Base-by-base conservation (phyloP, 2,797 vertebrate genomes). In the Eremophila alpestris region DNA sequence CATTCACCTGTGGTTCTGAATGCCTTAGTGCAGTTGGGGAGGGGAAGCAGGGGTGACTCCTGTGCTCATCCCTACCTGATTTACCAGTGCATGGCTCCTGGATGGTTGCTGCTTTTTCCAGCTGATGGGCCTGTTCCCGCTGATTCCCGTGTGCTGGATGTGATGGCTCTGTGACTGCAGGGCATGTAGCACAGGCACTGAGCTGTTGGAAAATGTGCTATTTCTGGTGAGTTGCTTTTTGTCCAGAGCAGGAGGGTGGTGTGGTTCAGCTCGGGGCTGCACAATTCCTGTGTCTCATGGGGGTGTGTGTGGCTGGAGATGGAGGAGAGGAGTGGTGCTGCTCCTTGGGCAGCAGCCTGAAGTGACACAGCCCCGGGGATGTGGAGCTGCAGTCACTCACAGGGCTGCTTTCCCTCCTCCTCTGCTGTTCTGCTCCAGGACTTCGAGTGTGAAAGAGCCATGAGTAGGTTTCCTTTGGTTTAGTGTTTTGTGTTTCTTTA, bases 21-120 rank as follows among this genome's bases (percentile, higher is more conserved):
- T 8, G 17, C 43, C 9, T 20, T n/a, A 58, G 3, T 43, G 5
- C 0, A 0, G 8, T 1, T 73, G 59, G 27, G 30, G 69, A 26
- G 20, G 67, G 24, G 73, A 83, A 6, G 13, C 21, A 23, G 46
- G 7, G 45, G 13, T 71, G 11, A 17, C 52, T 60, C 62, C 41
- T 52, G 24, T 89, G 34, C 70, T 64, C 30, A 65, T 41, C 38
- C 67, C 67, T 65, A 9, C 17, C 43, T 34, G 27, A 59, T 74
- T 38, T 43, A 27, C 12, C 27, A 22, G 38, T 49, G 38, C 40
- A 6, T 0, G 2, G 55, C 38, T 92, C n/a, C 76, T 32, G 56
- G 36, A 12, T 0, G 3, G 30, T 51, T 3, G 3, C 43, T 90
- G 15, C 13, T 45, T 86, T 81, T 90, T 71, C 43, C 77, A 70